Percentiles rank a stretch among this genome's conserved stretches.
Conservation (phyloP, 2,797 vertebrate species). For the Microctenopoma stevenorrisi region DNA sequence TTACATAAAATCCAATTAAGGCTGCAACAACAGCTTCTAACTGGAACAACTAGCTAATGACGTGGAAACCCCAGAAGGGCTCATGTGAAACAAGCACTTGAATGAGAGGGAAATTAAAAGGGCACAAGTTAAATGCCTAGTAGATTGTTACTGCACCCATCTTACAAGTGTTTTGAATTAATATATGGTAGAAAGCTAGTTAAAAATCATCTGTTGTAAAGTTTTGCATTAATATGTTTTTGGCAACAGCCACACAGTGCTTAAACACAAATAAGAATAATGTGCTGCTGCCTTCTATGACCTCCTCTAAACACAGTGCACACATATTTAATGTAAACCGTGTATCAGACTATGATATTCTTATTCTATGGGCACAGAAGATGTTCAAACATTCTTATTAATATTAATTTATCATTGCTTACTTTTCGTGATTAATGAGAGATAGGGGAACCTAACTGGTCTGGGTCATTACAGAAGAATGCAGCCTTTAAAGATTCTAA, state of each 20-base stretch:
- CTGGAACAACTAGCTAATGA: constrained; percentile 26
- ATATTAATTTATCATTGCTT: neutral
- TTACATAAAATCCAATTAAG: neutral
- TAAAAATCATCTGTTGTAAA: neutral
- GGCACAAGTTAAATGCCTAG: constrained; percentile 4
- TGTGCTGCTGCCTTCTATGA: too few relatives aligned
- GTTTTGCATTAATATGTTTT: too few relatives aligned
- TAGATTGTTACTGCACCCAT: constrained; percentile 33
- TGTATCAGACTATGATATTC: too few relatives aligned
- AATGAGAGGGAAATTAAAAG: constrained; percentile 29
- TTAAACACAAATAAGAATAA: too few relatives aligned
- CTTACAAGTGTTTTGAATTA: neutral
- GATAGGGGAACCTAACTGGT: neutral
- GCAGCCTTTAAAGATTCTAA: too few relatives aligned
- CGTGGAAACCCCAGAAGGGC: neutral
- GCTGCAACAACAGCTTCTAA: constrained; percentile 4
- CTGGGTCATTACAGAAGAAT: neutral
- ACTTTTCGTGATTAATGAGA: neutral
- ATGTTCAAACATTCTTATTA: too few relatives aligned
- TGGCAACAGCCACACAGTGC: too few relatives aligned
- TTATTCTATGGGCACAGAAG: too few relatives aligned
- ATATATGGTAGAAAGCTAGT: neutral
- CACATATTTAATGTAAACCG: too few relatives aligned
- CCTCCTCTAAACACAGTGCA: too few relatives aligned
- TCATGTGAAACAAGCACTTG: constrained; percentile 16